Evolutionary conservation across 2,888 invertebrate species (phyloP), one percentile per base, ranked within the genome.

Genomic region (Zeuzera pyrina): DNA sequence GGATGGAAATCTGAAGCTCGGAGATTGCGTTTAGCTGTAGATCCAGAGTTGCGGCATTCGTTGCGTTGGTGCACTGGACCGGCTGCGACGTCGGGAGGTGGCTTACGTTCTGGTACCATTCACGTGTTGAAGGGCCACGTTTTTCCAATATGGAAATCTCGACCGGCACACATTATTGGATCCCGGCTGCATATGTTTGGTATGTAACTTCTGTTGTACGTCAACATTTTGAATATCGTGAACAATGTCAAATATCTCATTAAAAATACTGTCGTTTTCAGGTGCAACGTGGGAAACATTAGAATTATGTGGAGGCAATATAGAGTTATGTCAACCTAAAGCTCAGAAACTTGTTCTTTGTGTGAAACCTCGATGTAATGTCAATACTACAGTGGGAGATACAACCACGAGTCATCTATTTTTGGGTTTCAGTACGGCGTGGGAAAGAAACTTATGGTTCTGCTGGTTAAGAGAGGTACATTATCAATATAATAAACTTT

Each of bases 361-460:
- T 52, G 67, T 78, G 36, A 83, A 78, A 43, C 81, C 78, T 8
- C 69, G 72, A 61, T 58, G 62, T 44, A 71, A 70, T 48, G 66
- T 69, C 34, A 78, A 66, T 56, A 49, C 49, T 38, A 43, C 56
- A 21, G 47, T 52, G 6, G 59, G 66, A 36, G 78, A 76, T 35
- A 57, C 57, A 35, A 57, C 54, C 24, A 49, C 62, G 38, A 81
- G 85, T 49, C 87, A 88, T 47, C 68, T 89, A 27, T 89, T 88
- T 52, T 77, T 89, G 2, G 89, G 89, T 30, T 89, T 89, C 61
- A 86, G 85, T 43, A 86, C 87, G 25, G 74, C 86, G 39, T 88
- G 88, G 88, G 89, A 89, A 53, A 76, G 89, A 47, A 88, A 88
- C 45, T 74, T 89, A 53, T 89, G 89, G 89, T 85, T 84, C 41